Percentiles rank a stretch among this genome's conserved stretches.
Conservation (phyloP, 2,113 vertebrate species). For the Esox niger region DNA sequence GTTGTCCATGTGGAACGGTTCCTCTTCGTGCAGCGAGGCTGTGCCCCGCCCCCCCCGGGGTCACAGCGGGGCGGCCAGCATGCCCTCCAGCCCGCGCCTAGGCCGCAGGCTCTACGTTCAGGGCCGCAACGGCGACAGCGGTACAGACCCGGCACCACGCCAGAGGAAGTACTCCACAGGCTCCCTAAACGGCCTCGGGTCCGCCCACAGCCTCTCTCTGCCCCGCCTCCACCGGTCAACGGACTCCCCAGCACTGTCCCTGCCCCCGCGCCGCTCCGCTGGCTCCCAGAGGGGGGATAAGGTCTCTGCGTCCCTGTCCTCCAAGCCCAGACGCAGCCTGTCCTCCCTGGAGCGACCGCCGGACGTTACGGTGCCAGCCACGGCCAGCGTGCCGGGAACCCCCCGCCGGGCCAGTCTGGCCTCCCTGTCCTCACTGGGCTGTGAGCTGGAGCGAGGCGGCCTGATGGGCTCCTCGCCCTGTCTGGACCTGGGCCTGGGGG, state of each 20-base stretch:
- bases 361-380: conserved; percentile 80
- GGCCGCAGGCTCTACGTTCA: conserved; percentile 75
- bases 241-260: conserved; percentile 47
- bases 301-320: conserved; percentile 68
- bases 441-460: conserved; percentile 31
- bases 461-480: conserved; percentile 6
- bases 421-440: conserved; percentile 69
- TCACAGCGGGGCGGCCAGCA: conserved; percentile 78
- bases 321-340: conserved; percentile 33
- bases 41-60: conserved; percentile 39
- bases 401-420: conserved; percentile 88
- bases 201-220: conserved; percentile 87
- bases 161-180: conserved; percentile 82
- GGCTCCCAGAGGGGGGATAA: conserved; percentile 53
- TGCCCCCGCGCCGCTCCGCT: conserved; percentile 34
- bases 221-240: conserved; percentile 83
- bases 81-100: conserved; percentile 94
- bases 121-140: conserved; percentile 21
- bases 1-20: conserved; percentile 83
- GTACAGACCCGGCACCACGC: conserved; percentile 40
- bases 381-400: conserved; percentile 71
- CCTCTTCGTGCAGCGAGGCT: conserved; percentile 49
- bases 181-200: conserved; percentile 83
- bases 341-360: conserved; percentile 52
- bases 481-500: conserved; percentile 24